Base-by-base conservation (phyloP, 2,888 invertebrate species). In the Aplocera efformata region DNA sequence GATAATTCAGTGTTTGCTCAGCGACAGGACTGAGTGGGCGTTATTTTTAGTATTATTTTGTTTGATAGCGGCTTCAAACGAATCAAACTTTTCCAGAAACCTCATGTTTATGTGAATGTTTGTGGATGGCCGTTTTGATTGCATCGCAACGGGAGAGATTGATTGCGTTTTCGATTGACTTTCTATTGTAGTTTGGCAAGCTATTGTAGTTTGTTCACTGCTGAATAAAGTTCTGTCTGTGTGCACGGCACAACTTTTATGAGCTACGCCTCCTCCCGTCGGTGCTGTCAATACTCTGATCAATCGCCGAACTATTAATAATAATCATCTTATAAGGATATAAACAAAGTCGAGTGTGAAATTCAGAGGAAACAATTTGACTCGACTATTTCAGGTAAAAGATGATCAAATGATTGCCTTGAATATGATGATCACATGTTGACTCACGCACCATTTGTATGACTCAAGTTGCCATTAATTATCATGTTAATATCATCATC, bases 41-140 rank as follows among this genome's bases (percentile, higher is more conserved):
- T 50, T 40, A 32, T 57, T 47, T 66, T 60, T 65, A 56, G 56
- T 48, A 48, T 44, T 48, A 39, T 42, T 46, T 49, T 56, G 49
- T 56, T 60, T 55, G 50, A 43, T 60, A 59, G 55, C 51, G 38
- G 51, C 56, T 56, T 44, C 13, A 3, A 17, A 17, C 5, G 13
- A 49, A 52, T 58, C 45, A 47, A 52, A 66, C 57, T 67, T 66
- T 58, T 56, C 53, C 62, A 48, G 60, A 61, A 60, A 49, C 32
- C 25, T 44, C 28, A 36, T 63, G 63, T 72, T 65, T 68, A 64
- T 57, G 40, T 17, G 35, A 32, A 46, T 39, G 53, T 56, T 50
- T 48, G 48, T 48, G 54, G 62, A 60, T 58, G 56, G 54, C 48
- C 50, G 53, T 49, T 44, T 53, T 58, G 62, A 61, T 63, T 60